A percentile compares a stretch with the other conserved stretches of the same genome.
phyloP scores from a whole-genome alignment of 2,797 vertebrate species.

The Trachops cirrhosus region DNA sequence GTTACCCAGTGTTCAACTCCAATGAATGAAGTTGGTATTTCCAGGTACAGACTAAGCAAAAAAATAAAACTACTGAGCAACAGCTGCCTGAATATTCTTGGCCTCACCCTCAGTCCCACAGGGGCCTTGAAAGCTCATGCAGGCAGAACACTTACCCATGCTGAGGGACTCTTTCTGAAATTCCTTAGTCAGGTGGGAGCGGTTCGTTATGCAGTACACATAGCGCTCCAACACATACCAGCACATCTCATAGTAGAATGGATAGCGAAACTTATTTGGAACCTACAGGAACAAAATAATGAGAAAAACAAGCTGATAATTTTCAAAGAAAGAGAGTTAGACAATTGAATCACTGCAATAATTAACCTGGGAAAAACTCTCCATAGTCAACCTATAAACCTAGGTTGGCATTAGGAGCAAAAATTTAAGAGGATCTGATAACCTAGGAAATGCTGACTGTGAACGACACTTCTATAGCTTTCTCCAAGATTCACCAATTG shows the following conservation, averaged over 20 bases:
- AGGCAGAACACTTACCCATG: conserved; percentile 87
- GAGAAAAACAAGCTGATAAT: conserved; percentile 15
- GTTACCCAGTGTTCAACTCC: not conserved
- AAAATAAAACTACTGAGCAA: not conserved
- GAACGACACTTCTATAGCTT: not conserved
- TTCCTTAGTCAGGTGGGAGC: conserved; percentile 94
- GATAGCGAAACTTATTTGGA: conserved; percentile 97
- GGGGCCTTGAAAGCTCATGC: not conserved
- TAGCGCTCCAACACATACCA: conserved; percentile 99
- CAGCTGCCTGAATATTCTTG: not conserved
- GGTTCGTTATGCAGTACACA: conserved; percentile 94
- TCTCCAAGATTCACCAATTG: not conserved
- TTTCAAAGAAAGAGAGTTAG: not conserved
- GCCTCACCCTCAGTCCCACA: not conserved
- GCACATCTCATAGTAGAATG: conserved; percentile 99
- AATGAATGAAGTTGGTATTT: conserved; percentile 11
- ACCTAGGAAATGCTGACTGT: not conserved
- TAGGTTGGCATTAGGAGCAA: not conserved
- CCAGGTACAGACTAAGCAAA: not conserved
- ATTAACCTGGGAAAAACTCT: conserved; percentile 40
- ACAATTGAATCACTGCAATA: not conserved
- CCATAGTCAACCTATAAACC: not conserved
- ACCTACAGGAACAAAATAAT: conserved; percentile 84
- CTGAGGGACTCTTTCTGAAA: conserved; percentile 96
- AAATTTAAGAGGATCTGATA: not conserved